These are phyloP conservation scores for Tolypeutes matacus DNA, from an alignment of 2,797 vertebrate species.

Conservation along the genomic window DNA sequence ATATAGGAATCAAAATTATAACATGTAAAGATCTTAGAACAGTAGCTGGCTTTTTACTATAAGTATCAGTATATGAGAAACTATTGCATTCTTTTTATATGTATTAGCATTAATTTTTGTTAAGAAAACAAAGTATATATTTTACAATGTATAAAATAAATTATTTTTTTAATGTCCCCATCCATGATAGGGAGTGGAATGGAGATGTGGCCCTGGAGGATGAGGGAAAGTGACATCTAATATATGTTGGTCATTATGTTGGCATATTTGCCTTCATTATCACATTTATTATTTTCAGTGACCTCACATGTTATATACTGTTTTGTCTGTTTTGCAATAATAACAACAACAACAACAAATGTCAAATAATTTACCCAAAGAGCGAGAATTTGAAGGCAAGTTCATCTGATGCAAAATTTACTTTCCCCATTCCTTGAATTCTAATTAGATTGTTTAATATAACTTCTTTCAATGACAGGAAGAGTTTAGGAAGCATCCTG, in stretches of 20 bases:
- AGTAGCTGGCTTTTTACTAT: background rate
- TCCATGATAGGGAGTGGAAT: background rate
- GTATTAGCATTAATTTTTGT: background rate
- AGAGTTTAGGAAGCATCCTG: slow-evolving; percentile 60
- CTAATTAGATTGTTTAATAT: slow-evolving; percentile 19
- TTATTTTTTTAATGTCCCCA: background rate
- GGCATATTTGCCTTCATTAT: background rate
- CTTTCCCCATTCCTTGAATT: slow-evolving; percentile 14
- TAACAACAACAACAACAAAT: background rate
- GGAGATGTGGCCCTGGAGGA: background rate
- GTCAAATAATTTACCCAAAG: background rate
- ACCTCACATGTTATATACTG: background rate
- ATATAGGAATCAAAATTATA: background rate
- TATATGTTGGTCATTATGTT: background rate
- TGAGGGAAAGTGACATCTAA: background rate
- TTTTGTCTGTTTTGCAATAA: background rate
- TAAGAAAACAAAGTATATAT: background rate
- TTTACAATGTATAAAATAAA: slow-evolving; percentile 7
- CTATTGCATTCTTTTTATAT: background rate
- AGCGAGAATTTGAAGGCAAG: background rate
- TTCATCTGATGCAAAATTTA: background rate
- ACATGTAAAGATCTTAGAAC: background rate
- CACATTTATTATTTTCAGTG: background rate
- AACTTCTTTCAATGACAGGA: slow-evolving; percentile 25
- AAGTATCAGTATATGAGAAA: background rate